Evolutionary conservation across 1,140 invertebrate species (phyloP).

Genomic region (Aphaenogaster ashmeadi): DNA sequence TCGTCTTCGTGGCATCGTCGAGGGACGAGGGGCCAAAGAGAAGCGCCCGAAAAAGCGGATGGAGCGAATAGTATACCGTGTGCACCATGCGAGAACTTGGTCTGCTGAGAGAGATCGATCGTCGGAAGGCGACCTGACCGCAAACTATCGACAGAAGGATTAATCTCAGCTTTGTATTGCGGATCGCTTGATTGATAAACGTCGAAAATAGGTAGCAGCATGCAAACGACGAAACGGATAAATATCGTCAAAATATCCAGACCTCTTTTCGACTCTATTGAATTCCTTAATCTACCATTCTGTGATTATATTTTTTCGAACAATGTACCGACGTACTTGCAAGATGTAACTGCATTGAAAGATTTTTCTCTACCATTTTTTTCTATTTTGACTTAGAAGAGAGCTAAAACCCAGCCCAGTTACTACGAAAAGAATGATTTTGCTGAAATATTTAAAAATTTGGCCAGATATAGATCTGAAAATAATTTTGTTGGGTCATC

Average conservation of each 20-base stretch:
- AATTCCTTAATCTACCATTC: background rate
- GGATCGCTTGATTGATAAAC: conserved; percentile 17
- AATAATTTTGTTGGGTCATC: too few species aligned
- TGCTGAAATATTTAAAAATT: too few species aligned
- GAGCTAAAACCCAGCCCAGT: too few species aligned
- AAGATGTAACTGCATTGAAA: too few species aligned
- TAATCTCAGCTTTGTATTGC: conserved; percentile 28
- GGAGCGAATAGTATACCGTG: background rate
- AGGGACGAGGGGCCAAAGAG: background rate
- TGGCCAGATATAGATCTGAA: too few species aligned
- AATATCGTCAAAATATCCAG: background rate
- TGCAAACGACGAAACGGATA: background rate
- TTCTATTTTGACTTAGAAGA: too few species aligned
- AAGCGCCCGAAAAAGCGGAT: background rate
- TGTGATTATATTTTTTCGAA: too few species aligned
- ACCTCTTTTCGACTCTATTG: background rate
- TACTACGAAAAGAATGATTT: too few species aligned
- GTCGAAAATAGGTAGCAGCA: background rate
- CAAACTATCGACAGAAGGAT: conserved; percentile 26
- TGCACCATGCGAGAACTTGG: background rate
- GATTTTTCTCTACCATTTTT: too few species aligned
- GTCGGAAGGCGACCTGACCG: conserved; percentile 3
- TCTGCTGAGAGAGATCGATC: conserved; percentile 6
- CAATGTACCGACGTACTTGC: too few species aligned
- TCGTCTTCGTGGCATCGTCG: conserved; percentile 47